A percentile compares a stretch with the other conserved stretches of the same genome.
phyloP scores from a whole-genome alignment of 1,140 invertebrate genomes.

The Condylostylus longicornis region DNA sequence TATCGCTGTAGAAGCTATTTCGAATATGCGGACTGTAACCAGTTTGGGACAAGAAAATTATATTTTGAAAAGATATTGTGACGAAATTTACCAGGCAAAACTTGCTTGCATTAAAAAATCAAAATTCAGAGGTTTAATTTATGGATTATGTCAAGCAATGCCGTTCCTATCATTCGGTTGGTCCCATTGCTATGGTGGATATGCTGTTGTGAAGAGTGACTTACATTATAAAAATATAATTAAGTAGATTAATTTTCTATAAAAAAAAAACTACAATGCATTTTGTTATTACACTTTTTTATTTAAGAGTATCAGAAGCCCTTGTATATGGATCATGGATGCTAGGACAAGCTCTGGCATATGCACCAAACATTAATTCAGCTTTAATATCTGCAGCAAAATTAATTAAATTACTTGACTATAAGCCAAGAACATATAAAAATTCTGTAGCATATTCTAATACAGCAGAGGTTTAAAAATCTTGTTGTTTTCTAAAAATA shows the following conservation, averaged over 20 bases:
- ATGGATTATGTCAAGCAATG: slow-evolving; percentile 61
- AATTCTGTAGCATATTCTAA: slow-evolving; percentile 35
- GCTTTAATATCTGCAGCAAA: slow-evolving; percentile 67
- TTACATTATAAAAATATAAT: slow-evolving; percentile 62
- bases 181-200: slow-evolving; percentile 66
- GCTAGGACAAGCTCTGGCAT: slow-evolving; percentile 69
- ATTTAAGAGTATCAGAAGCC: slow-evolving; percentile 58
- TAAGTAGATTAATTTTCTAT: slow-evolving; percentile 41
- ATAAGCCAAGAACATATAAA: slow-evolving; percentile 38
- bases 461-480: slow-evolving; percentile 19
- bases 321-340: slow-evolving; percentile 78
- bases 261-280: neutral
- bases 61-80: slow-evolving; percentile 41
- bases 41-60: slow-evolving; percentile 35
- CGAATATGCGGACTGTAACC: slow-evolving; percentile 59
- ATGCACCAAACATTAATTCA: slow-evolving; percentile 75
- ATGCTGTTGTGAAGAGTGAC: slow-evolving; percentile 50
- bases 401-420: slow-evolving; percentile 47
- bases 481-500: slow-evolving; percentile 36
- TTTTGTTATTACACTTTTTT: no score
- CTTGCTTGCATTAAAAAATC: slow-evolving; percentile 40
- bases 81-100: slow-evolving; percentile 38
- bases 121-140: slow-evolving; percentile 53
- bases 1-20: slow-evolving; percentile 60
- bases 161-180: slow-evolving; percentile 69